Evolutionary conservation across 2,888 invertebrate species (phyloP), one percentile per base, ranked within the genome.

Genomic region (Tachina grossa): DNA sequence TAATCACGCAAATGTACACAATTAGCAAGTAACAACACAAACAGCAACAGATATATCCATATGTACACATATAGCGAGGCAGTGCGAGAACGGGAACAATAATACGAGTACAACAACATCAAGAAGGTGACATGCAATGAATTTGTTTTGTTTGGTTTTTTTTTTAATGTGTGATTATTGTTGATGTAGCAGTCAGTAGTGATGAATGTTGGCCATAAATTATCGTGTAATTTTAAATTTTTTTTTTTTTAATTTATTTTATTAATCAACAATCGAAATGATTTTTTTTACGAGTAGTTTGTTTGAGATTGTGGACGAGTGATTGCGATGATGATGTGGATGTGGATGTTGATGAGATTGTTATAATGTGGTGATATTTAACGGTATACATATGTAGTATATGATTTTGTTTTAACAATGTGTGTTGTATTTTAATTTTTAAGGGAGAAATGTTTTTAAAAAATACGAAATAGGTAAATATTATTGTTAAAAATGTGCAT

Each of bases 141-240:
- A 49, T 78, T 74, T 39, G 47, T 66, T 69, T 43, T 75, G 31
- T 57, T 74, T 71, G n/a, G 16, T 31, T 57, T 63, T 16, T 79
- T 53, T 16, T 61, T 71, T 16, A 41, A 69, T 63, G 74, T 72
- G 47, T 75, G 74, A 61, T 66, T 72, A 63, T 55, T 65, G 55
- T 65, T 71, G 45, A 57, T 77, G 63, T 49, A 47, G 71, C 47
- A 55, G 79, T 80, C 43, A 47, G 71, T 43, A 55, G 79, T 80
- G 84, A 83, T 72, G 79, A 76, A 77, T 77, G 79, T 81, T 68
- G 16, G 61, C 72, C 83, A 78, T 72, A 59, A 66, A 61, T 83
- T 74, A 53, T 69, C 31, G 55, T 82, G 69, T 55, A 22, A 63
- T 41, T 69, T 53, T 9, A 71, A 16, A 45, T 65, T 45, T 78